phyloP scores from a whole-genome alignment of 2,797 vertebrate species.

The Aeoliscus strigatus region DNA sequence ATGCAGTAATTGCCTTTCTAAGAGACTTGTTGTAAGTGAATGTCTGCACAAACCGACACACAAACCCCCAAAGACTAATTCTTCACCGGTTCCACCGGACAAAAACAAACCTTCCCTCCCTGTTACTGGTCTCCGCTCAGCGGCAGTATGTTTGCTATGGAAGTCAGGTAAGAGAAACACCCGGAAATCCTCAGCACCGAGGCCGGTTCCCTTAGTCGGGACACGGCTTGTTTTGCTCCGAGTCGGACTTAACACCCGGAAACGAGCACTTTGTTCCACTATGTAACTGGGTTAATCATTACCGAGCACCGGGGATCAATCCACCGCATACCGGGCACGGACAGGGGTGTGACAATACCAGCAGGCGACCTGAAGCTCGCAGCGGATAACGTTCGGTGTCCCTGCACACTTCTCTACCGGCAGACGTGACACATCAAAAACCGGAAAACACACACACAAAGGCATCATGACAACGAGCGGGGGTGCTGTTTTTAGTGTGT shows the following conservation, averaged over 20 bases:
- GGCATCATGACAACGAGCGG: background rate
- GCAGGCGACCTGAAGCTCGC: conserved; percentile 54
- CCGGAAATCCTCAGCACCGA: conserved; percentile 66
- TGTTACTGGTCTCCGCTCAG: background rate
- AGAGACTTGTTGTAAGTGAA: conserved; percentile 21
- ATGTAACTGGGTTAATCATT: conserved; percentile 57
- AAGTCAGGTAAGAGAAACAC: conserved; percentile 47
- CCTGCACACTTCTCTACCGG: conserved; percentile 17
- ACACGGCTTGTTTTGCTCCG: conserved; percentile 33
- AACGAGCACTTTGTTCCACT: conserved; percentile 36
- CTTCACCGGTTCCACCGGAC: conserved; percentile 7
- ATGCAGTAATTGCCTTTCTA: conserved; percentile 48
- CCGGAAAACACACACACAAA: conserved; percentile 4
- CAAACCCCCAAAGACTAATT: conserved; percentile 24
- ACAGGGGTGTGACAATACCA: conserved; percentile 67
- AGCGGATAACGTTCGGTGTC: conserved; percentile 25
- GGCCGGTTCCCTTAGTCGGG: conserved; percentile 25
- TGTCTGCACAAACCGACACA: conserved; percentile 40
- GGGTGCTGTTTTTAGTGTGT: conserved; percentile 1
- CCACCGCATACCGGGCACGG: conserved; percentile 61
- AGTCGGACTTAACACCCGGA: conserved; percentile 48
- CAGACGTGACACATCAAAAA: conserved; percentile 52
- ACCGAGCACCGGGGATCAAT: conserved; percentile 55
- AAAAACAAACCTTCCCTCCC: conserved; percentile 15
- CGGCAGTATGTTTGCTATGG: too few species aligned